Evolutionary conservation across 2,888 invertebrate genomes (phyloP), one percentile per base, ranked within the genome.

Genomic region (Julus scandinavius): DNA sequence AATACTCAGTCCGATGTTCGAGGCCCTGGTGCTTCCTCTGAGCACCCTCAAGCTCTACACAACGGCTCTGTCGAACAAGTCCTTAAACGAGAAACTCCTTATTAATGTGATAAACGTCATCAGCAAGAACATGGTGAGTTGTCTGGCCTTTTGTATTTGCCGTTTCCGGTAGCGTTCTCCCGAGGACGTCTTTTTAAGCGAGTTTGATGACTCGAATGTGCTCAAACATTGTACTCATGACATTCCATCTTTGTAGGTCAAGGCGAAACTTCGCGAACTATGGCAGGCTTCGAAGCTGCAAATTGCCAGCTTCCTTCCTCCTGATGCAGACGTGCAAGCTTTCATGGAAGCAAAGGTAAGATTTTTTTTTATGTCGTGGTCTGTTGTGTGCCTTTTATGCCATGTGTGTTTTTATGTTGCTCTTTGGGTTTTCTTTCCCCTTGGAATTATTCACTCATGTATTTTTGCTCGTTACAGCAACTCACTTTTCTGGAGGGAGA

Each of bases 1-100:
- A 93, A 94, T 96, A 91, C 93, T 96, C 90, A 92, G 93, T 91
- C 92, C 92, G 0, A 90, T 92, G 91, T 90, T 93, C 38, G 91
- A 92, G 89, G 91, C 91, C 88, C 91, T 91, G 49, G 89, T 85
- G 58, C 87, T 90, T 15, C 88, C 90, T 29, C 41, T 90, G 17
- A 85, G 84, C 41, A 91, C 41, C 6, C 20, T 86, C 45, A 86
- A 86, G 86, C 45, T 45, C 7, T 86, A 54, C 49, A n/a, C n/a
- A 0, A 85, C 40, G 17, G 41, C 45, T 17, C 45, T 85, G 85
- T 5, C 40, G n/a, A 45, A 85, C 41, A 85, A 85, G 40, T 40
- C 40, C 6, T 91, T 91, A 89, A 91, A 92, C 86, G 92, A 91
- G n/a, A 90, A 90, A 91, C 93, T 96, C 89, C 92, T 95, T 89